Evolutionary conservation across 2,888 invertebrate species (phyloP), one percentile per base, ranked within the genome.

Genomic region (Eilema depressum): DNA sequence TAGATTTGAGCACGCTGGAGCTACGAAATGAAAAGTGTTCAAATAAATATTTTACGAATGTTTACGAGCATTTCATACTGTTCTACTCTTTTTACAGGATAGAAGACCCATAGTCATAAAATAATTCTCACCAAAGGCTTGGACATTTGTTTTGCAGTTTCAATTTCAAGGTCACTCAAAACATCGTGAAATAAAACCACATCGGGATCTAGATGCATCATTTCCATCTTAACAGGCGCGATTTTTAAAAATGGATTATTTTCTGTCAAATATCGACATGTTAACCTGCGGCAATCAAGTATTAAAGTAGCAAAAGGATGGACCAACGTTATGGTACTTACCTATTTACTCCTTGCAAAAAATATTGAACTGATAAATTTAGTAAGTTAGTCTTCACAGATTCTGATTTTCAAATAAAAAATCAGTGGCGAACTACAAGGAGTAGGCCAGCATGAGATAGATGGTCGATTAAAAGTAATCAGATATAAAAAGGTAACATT

Each of bases 141-240:
- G 0, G 99, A 98, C 89, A 98, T 92, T 81, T 96, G 95, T 91
- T 99, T 98, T 70, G 99, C 96, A 1, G 97, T 95, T 71, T 97
- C 97, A 71, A 99, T 99, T 92, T 99, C 99, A 0, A 93, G 91
- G 83, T 99, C 98, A 76, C 96, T 96, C 88, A 99, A 96, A n/a
- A 99, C 97, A 78, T 99, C 97, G 88, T 99, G 97, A 92, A 97
- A 99, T 66, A 99, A 94, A 47, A 97, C 96, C 79, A 99, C 97
- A 83, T 97, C 97, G 0, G 99, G 99, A 56, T 97, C 96, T 37
- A 97, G 91, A 66, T 97, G 97, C 83, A 97, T 96, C 90, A 98
- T 98, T 88, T 98, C 98, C 79, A 96, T 89, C 92, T 99, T 99
- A 74, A 98, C 96, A 0, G 98, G 98, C 0, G 97, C 98, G 68